phyloP scores from a whole-genome alignment of 92 coral and sea anemone genomes.

The Montipora capitata region DNA sequence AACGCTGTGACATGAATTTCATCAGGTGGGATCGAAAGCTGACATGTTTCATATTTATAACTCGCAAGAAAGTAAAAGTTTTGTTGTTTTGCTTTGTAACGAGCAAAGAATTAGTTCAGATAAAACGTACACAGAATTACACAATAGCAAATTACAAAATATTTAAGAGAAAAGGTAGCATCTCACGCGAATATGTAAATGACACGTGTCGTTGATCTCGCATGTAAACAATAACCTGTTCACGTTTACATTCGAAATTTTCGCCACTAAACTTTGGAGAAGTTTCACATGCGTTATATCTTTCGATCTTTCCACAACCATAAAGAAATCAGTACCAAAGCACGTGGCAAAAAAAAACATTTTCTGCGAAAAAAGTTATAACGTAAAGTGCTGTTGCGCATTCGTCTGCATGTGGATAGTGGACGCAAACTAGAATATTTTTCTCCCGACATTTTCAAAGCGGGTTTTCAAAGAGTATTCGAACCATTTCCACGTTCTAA shows the following conservation, averaged over 20 bases:
- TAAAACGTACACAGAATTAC: background rate
- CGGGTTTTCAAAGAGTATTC: no score
- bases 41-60: no score
- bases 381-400: background rate
- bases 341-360: background rate
- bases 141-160: no score
- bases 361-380: background rate
- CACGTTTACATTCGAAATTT: no score
- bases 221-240: no score
- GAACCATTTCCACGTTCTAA: no score
- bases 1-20: background rate
- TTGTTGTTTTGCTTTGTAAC: background rate
- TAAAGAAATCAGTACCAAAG: conserved; percentile 3
- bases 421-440: background rate
- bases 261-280: background rate
- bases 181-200: no score
- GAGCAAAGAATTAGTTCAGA: background rate
- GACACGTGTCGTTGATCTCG: no score
- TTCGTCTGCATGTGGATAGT: no score
- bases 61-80: background rate
- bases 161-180: no score
- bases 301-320: conserved; percentile 24
- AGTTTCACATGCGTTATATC: conserved; percentile 26
- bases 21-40: background rate
- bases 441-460: no score